phyloP scores from a whole-genome alignment of 37 sponge, comb jelly and placozoan species.

The Hexactinellida sp. region DNA sequence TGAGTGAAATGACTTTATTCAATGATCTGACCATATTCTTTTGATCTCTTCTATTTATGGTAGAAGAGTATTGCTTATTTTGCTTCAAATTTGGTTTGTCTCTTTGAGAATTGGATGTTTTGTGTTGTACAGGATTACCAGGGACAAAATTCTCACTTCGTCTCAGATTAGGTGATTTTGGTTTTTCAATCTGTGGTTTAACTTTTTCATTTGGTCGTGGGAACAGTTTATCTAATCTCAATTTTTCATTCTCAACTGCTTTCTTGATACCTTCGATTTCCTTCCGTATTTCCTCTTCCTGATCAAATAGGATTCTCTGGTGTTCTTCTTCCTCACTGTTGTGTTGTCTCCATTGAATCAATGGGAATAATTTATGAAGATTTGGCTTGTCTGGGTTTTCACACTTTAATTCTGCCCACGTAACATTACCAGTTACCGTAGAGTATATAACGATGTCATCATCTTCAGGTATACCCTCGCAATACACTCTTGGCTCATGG shows the following conservation, averaged over 20 bases:
- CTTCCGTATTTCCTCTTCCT: not conserved
- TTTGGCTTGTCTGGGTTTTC: not conserved
- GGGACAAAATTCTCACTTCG: not conserved
- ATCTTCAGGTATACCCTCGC: not conserved
- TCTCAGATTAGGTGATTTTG: not conserved
- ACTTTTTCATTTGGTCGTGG: not conserved
- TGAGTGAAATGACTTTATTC: not conserved
- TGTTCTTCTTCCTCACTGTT: not conserved
- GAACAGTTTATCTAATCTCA: not conserved
- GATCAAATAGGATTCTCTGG: not conserved
- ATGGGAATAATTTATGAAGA: not conserved
- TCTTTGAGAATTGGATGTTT: not conserved
- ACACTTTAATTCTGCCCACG: not conserved
- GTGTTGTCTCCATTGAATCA: not conserved
- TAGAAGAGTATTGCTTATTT: not conserved
- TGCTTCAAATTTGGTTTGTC: not conserved
- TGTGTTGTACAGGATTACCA: not conserved
- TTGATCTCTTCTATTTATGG: not conserved
- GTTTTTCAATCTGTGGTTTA: not conserved
- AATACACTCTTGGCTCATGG: not conserved
- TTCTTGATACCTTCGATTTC: not conserved
- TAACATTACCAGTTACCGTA: not conserved
- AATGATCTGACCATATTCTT: not conserved
- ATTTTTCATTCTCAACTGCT: not conserved
- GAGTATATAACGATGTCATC: slow-evolving; percentile 6